Percentiles rank a stretch among this genome's conserved stretches.
These are phyloP conservation scores for Gnathonemus echidnorhynchus DNA, from an alignment of 2,113 vertebrate species.

Conservation along the genomic window DNA sequence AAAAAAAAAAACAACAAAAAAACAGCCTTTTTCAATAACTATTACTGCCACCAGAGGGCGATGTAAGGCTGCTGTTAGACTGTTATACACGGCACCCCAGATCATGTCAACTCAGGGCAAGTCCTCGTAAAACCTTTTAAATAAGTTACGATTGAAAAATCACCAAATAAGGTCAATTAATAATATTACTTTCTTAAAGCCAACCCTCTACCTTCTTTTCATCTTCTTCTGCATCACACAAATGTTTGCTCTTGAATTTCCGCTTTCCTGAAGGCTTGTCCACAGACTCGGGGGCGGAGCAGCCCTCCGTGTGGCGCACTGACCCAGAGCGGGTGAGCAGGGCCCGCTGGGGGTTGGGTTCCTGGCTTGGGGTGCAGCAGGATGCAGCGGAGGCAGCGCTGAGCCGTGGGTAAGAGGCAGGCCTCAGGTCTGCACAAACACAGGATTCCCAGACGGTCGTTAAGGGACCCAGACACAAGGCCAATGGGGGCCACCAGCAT, in stretches of 20 bases:
- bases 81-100: not conserved
- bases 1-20: conserved; percentile 11
- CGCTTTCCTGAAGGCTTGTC: conserved; percentile 96
- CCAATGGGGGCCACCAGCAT: not conserved
- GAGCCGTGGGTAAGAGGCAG: conserved; percentile 41
- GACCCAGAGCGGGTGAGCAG: conserved; percentile 59
- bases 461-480: not conserved
- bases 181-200: not conserved
- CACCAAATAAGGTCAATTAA: not conserved
- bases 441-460: not conserved
- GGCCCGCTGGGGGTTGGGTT: conserved; percentile 43
- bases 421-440: conserved; percentile 47
- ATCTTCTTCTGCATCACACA: conserved; percentile 74
- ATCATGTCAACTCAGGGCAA: not conserved
- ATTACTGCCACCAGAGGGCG: conserved; percentile 56
- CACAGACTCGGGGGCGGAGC: conserved; percentile 58
- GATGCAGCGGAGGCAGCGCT: conserved; percentile 26
- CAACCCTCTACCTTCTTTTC: conserved; percentile 65
- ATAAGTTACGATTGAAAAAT: not conserved
- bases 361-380: conserved; percentile 37
- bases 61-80: conserved; percentile 34
- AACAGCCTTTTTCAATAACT: conserved; percentile 13
- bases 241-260: conserved; percentile 96
- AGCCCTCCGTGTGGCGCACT: conserved; percentile 53
- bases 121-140: not conserved